Percentiles rank a stretch among this genome's conserved stretches.
Evolutionary conservation across 2,888 invertebrate genomes (phyloP).

Genomic region (Campoplex nolae): DNA sequence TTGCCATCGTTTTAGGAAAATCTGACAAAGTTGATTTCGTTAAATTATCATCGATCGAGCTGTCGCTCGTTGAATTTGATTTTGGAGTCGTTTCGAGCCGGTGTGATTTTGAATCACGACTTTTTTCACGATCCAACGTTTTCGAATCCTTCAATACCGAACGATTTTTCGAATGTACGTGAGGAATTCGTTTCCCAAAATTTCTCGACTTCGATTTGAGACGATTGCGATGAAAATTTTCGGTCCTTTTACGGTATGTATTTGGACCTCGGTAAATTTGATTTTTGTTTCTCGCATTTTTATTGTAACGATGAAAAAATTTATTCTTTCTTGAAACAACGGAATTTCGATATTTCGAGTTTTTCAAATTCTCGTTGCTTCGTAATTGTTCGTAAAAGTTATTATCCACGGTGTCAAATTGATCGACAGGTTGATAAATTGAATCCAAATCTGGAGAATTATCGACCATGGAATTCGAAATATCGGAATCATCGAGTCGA

Average conservation of each 20-base stretch:
- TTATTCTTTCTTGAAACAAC: slow-evolving; percentile 4
- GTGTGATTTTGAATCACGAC: background rate
- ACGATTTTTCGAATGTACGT: slow-evolving; percentile 30
- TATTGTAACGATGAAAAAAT: background rate
- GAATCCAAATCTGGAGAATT: background rate
- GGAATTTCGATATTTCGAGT: slow-evolving; percentile 9
- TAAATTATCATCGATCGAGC: background rate
- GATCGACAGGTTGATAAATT: background rate
- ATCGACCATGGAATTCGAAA: slow-evolving; percentile 11
- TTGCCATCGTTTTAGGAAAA: background rate
- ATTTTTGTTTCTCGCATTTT: background rate
- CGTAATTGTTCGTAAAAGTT: slow-evolving; percentile 9
- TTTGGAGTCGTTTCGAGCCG: background rate
- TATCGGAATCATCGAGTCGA: slow-evolving; percentile 8
- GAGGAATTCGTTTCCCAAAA: background rate
- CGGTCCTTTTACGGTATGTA: background rate
- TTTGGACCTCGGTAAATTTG: slow-evolving; percentile 11
- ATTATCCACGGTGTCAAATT: background rate
- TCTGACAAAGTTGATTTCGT: background rate
- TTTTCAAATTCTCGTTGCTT: background rate
- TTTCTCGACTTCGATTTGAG: background rate
- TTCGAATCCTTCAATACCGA: background rate
- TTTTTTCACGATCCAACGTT: background rate
- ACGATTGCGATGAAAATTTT: slow-evolving; percentile 16
- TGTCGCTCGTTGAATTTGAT: background rate